phyloP scores from a whole-genome alignment of 1,140 invertebrate species.

The Diorhabda elongata region DNA sequence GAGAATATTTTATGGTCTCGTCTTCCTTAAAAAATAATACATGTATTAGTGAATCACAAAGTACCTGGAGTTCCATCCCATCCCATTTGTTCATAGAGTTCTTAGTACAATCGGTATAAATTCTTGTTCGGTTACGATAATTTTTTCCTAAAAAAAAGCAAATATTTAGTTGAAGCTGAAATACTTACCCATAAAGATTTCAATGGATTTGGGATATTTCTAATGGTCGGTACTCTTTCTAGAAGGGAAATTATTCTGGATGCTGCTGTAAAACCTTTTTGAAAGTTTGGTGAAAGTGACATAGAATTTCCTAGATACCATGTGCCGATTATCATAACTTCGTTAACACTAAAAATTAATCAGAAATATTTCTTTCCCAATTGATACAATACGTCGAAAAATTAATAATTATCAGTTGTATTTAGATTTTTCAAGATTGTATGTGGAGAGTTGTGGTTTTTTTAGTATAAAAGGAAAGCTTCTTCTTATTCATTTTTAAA shows the following conservation, averaged over 20 bases:
- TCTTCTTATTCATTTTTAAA: too few relatives aligned
- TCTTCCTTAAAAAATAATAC: constrained; percentile 33
- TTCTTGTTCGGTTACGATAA: not conserved
- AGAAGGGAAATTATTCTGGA: constrained; percentile 65
- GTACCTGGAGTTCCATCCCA: not conserved
- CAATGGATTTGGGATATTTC: constrained; percentile 26
- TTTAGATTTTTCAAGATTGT: too few relatives aligned
- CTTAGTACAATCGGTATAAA: not conserved
- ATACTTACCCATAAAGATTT: constrained; percentile 18
- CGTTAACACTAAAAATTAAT: constrained; percentile 62
- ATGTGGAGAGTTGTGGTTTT: too few relatives aligned
- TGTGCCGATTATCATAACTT: constrained; percentile 79
- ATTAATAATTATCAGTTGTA: not conserved
- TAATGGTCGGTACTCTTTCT: constrained; percentile 55
- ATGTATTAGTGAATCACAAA: not conserved
- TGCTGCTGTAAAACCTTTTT: constrained; percentile 78
- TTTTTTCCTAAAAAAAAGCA: too few relatives aligned
- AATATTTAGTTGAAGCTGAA: too few relatives aligned
- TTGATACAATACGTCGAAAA: not conserved
- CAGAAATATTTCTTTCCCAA: not conserved
- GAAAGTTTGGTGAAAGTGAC: constrained; percentile 84
- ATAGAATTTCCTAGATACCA: constrained; percentile 84
- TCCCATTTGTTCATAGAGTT: not conserved
- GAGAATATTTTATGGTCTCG: constrained; percentile 67
- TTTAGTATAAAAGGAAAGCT: too few relatives aligned